A percentile compares a stretch with the other conserved stretches of the same genome.
Evolutionary conservation across 2,888 invertebrate species (phyloP).

Genomic region (Unio delphinus): DNA sequence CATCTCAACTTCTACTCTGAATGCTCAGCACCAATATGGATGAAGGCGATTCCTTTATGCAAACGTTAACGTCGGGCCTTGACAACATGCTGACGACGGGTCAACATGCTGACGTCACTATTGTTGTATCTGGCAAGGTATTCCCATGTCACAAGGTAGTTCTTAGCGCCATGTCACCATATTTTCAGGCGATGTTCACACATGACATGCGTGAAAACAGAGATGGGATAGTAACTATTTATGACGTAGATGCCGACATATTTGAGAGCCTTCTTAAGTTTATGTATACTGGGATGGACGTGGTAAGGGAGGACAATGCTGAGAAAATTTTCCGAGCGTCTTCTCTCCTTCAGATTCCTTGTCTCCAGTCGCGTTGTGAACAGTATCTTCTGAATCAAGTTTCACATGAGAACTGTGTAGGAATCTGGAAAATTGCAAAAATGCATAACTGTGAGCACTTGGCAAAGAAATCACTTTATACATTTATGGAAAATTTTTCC

Average conservation of each 20-base stretch:
- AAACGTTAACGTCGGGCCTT: constrained; percentile 48
- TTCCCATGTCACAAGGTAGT: constrained; percentile 61
- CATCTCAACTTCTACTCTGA: too few relatives aligned
- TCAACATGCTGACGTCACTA: constrained; percentile 59
- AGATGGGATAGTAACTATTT: constrained; percentile 51
- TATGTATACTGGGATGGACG: constrained; percentile 83
- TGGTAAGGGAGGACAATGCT: constrained; percentile 84
- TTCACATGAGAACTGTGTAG: constrained; percentile 85
- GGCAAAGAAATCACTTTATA: constrained; percentile 79
- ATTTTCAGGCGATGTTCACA: constrained; percentile 58
- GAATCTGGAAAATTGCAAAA: constrained; percentile 86
- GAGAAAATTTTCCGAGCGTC: constrained; percentile 81
- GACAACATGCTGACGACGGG: constrained; percentile 47
- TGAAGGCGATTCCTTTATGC: constrained; percentile 31
- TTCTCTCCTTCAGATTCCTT: constrained; percentile 88
- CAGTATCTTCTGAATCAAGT: constrained; percentile 81
- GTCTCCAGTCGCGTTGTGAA: constrained; percentile 85
- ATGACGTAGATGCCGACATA: constrained; percentile 79
- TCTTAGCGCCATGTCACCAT: constrained; percentile 57
- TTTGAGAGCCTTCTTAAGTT: constrained; percentile 86
- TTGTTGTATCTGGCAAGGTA: constrained; percentile 53
- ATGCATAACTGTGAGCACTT: constrained; percentile 82
- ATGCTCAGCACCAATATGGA: constrained; percentile 12
- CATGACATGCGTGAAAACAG: constrained; percentile 55
- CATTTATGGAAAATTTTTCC: constrained; percentile 75